phyloP scores from a whole-genome alignment of 2,797 vertebrate genomes.

The Sphenopsis melanotis region DNA sequence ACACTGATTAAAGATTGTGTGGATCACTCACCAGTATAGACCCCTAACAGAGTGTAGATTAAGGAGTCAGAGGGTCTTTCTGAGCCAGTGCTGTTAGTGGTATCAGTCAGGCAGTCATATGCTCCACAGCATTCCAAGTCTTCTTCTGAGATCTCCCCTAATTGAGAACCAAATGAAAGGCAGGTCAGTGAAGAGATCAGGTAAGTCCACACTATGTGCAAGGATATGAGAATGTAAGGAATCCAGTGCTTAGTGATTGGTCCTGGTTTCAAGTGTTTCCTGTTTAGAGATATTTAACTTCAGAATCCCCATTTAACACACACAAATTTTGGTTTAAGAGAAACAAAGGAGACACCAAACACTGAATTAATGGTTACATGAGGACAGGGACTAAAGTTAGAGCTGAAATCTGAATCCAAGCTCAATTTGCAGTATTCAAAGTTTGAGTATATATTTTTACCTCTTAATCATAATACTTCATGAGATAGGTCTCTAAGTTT shows the following conservation, averaged over 20 bases:
- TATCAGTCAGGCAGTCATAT: slow-evolving; percentile 24
- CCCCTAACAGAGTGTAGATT: slow-evolving; percentile 66
- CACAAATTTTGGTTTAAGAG: neutral
- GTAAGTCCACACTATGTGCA: neutral
- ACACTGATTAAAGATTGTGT: neutral
- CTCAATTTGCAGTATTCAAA: neutral
- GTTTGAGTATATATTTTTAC: neutral
- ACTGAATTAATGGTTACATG: neutral
- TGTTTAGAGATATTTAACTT: neutral
- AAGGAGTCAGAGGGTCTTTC: slow-evolving; percentile 18
- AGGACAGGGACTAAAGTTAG: neutral
- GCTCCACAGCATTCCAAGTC: slow-evolving; percentile 61
- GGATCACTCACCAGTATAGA: slow-evolving; percentile 64
- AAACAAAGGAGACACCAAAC: neutral
- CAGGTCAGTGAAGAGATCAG: neutral
- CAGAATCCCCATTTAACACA: neutral
- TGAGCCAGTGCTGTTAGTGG: neutral
- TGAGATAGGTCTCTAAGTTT: neutral
- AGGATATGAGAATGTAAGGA: neutral
- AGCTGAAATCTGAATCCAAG: neutral
- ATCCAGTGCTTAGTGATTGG: neutral
- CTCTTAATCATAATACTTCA: neutral
- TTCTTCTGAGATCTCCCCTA: slow-evolving; percentile 28
- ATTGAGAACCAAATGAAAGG: neutral
- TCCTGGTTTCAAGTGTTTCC: neutral